These are phyloP conservation scores for Pteropus rufus DNA, from an alignment of 2,797 vertebrate species.

Conservation along the genomic window DNA sequence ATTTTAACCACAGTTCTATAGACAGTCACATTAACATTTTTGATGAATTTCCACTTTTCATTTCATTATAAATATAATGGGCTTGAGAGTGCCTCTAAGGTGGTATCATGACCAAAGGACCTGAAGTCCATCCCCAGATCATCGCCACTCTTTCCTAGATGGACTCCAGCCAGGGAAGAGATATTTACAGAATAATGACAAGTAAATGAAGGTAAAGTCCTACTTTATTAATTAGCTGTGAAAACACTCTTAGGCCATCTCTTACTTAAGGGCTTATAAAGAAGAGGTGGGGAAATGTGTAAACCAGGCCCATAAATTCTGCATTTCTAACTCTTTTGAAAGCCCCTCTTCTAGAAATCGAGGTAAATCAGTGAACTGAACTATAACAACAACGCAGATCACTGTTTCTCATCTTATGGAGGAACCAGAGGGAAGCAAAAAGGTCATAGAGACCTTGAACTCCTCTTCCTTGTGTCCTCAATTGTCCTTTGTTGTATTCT, in stretches of 20 bases:
- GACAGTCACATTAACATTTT: background rate
- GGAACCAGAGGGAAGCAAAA: background rate
- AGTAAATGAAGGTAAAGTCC: background rate
- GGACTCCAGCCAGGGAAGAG: background rate
- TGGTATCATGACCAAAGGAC: background rate
- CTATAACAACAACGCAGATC: background rate
- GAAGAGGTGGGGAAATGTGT: background rate
- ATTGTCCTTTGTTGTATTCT: background rate
- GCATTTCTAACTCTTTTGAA: background rate
- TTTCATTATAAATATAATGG: background rate
- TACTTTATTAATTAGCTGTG: background rate
- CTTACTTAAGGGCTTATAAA: background rate
- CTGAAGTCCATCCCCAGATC: background rate
- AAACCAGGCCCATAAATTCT: background rate
- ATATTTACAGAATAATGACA: background rate
- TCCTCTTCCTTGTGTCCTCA: background rate
- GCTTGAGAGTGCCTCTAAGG: background rate
- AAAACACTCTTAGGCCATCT: background rate
- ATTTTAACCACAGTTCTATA: background rate
- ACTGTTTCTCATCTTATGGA: background rate
- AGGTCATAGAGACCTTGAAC: background rate
- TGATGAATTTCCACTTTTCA: background rate
- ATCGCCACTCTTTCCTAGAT: background rate
- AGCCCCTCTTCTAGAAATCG: background rate
- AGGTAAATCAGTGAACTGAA: background rate